Percentiles rank a stretch among this genome's conserved stretches.
These are phyloP conservation scores for Parus major DNA, from an alignment of 2,113 vertebrate genomes.

Conservation along the genomic window DNA sequence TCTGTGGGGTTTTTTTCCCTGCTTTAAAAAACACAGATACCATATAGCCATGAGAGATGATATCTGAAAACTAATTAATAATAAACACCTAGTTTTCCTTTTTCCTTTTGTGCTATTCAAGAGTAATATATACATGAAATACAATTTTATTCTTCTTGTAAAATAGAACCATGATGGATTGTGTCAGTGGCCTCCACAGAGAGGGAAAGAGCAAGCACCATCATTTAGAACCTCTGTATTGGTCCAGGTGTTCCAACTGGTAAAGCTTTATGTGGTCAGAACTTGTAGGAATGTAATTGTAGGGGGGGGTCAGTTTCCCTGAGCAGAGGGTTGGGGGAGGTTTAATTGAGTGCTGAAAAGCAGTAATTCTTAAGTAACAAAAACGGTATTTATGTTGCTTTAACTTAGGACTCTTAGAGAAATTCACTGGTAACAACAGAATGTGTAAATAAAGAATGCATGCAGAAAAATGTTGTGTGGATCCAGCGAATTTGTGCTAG, in stretches of 20 bases:
- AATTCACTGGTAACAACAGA: background rate
- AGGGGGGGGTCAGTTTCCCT: background rate
- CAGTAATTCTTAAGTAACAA: background rate
- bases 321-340: background rate
- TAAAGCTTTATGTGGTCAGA: background rate
- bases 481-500: background rate
- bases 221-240: background rate
- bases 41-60: background rate
- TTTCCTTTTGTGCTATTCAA: background rate
- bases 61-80: background rate
- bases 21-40: background rate
- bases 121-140: background rate
- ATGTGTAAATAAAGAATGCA: background rate
- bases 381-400: background rate
- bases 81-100: background rate
- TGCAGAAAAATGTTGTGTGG: background rate
- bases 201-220: background rate
- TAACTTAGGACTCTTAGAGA: background rate
- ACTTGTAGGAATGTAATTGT: background rate
- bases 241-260: background rate
- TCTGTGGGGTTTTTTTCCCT: background rate
- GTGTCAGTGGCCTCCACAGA: background rate
- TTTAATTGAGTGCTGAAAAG: background rate
- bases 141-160: background rate
- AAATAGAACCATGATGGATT: background rate